Evolutionary conservation across 2,113 vertebrate genomes (phyloP).

Genomic region (Cebus imitator): DNA sequence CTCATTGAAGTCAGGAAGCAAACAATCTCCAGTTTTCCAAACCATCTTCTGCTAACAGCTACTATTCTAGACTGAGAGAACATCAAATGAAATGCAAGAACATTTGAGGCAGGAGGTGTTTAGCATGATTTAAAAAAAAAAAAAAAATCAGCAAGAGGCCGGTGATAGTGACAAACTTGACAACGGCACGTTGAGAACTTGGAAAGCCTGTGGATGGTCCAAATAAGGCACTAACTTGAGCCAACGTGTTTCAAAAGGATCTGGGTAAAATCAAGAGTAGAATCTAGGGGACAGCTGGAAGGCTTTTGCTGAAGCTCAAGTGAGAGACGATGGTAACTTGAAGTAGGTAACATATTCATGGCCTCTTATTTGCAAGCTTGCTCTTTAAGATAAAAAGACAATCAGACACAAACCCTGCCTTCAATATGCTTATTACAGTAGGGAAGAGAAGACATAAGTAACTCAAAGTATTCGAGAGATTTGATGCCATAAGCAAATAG

Average conservation of each 20-base stretch:
- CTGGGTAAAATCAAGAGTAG: not conserved
- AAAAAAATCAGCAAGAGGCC: not conserved
- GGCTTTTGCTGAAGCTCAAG: not conserved
- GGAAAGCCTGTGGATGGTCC: not conserved
- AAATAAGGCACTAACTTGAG: not conserved
- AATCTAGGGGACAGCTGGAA: not conserved
- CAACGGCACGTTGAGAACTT: not conserved
- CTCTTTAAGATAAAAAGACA: slow-evolving; percentile 4
- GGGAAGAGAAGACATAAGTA: not conserved
- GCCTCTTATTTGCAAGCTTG: not conserved
- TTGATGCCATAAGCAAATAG: not conserved
- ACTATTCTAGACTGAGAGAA: not conserved
- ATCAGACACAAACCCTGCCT: not conserved
- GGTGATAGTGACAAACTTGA: not conserved
- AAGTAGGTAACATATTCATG: not conserved
- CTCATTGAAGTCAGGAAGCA: not conserved
- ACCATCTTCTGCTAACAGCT: not conserved
- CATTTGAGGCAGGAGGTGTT: not conserved
- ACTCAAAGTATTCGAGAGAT: not conserved
- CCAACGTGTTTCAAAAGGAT: not conserved
- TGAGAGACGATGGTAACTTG: not conserved
- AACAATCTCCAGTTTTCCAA: not conserved
- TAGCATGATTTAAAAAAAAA: not conserved
- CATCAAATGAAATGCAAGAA: not conserved
- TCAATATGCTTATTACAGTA: not conserved